phyloP scores from a whole-genome alignment of 2,888 invertebrate genomes.

The Tuta absoluta region DNA sequence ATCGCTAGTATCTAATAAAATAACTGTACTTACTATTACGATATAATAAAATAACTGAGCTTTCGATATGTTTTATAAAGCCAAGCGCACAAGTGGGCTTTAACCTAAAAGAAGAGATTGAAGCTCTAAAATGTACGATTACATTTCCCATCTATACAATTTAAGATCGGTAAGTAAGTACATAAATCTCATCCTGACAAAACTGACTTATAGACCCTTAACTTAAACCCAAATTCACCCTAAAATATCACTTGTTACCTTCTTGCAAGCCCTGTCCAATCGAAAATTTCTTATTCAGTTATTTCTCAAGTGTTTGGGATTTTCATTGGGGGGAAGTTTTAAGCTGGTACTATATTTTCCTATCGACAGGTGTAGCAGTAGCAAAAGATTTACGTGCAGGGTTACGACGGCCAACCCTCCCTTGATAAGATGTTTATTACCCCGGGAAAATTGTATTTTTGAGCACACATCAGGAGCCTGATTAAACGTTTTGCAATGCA shows the following conservation, averaged over 20 bases:
- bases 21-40: too few relatives aligned
- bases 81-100: too few relatives aligned
- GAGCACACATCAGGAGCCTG: constrained; percentile 69
- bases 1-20: too few relatives aligned
- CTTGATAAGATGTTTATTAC: constrained; percentile 78
- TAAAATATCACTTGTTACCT: not conserved
- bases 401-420: constrained; percentile 67
- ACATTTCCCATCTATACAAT: too few relatives aligned
- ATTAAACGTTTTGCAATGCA: constrained; percentile 43
- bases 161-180: too few relatives aligned
- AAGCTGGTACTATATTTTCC: constrained; percentile 80
- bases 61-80: too few relatives aligned
- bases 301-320: constrained; percentile 79
- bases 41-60: too few relatives aligned
- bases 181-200: too few relatives aligned
- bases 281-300: constrained; percentile 77
- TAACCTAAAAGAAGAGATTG: too few relatives aligned
- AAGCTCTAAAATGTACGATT: too few relatives aligned
- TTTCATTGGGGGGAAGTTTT: constrained; percentile 70
- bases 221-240: not conserved
- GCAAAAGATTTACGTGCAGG: constrained; percentile 78
- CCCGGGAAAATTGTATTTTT: constrained; percentile 64
- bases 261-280: constrained; percentile 52
- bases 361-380: constrained; percentile 80
- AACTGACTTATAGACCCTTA: not conserved